Evolutionary conservation across 2,113 vertebrate species (phyloP).

Genomic region (Anser brachyrhynchus): DNA sequence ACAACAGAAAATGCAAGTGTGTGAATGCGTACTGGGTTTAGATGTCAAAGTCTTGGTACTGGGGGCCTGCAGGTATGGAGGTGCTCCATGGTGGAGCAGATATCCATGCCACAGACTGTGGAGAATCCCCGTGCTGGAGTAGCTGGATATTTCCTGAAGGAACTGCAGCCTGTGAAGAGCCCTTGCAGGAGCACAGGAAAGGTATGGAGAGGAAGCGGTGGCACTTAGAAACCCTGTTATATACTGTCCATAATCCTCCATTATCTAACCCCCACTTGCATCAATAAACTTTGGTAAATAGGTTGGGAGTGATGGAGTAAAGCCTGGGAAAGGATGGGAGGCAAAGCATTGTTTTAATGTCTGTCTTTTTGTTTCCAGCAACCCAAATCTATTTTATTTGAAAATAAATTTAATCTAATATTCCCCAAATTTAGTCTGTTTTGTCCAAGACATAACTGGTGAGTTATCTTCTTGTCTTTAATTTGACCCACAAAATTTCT

Average conservation of each 20-base stretch:
- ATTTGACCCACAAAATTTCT: neutral
- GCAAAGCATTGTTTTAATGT: neutral
- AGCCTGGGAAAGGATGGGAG: neutral
- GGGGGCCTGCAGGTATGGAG: neutral
- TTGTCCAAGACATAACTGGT: neutral
- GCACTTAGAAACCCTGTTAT: rapidly evolving
- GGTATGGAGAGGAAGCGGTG: rapidly evolving
- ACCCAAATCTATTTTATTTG: neutral
- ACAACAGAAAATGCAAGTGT: neutral
- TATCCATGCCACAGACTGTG: neutral
- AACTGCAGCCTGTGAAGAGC: neutral
- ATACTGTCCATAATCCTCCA: rapidly evolving
- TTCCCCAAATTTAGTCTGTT: neutral
- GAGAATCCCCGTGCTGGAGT: rapidly evolving
- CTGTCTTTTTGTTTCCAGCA: neutral
- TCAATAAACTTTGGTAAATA: neutral
- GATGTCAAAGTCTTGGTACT: neutral
- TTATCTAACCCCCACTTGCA: rapidly evolving
- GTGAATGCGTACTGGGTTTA: neutral
- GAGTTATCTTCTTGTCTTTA: neutral
- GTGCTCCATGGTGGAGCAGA: neutral
- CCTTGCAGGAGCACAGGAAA: rapidly evolving
- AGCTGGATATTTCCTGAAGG: neutral
- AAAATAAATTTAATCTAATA: neutral
- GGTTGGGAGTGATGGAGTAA: neutral